Conservation (phyloP, 2,797 vertebrate species). For the Onychomys arenicola region DNA sequence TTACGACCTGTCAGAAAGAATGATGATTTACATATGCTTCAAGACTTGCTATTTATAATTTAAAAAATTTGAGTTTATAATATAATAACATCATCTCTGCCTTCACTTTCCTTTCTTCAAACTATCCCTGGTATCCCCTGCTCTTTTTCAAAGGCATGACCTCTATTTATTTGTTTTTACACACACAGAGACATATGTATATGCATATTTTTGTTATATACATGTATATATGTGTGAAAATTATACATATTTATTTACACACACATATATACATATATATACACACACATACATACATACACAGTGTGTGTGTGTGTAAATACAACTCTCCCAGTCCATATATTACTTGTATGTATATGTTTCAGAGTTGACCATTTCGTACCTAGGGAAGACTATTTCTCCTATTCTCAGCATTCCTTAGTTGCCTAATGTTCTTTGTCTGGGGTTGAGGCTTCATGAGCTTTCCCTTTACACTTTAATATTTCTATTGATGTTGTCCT, state of each 20-base stretch:
- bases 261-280: no score
- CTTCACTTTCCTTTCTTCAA: not conserved
- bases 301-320: not conserved
- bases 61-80: not conserved
- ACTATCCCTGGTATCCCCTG: not conserved
- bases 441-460: not conserved
- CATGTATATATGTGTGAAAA: not conserved
- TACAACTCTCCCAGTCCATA: not conserved
- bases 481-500: not conserved
- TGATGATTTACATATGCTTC: not conserved
- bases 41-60: no score
- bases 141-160: not conserved
- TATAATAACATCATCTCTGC: not conserved
- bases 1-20: not conserved
- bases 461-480: not conserved
- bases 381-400: not conserved
- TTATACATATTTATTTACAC: not conserved
- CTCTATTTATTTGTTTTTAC: not conserved
- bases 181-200: not conserved
- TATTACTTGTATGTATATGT: not conserved
- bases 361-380: not conserved
- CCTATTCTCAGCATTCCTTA: not conserved
- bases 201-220: not conserved
- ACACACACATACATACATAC: rapidly evolving
- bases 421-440: not conserved